phyloP scores from a whole-genome alignment of 2,797 vertebrate genomes.

The Clarias platycephalus region DNA sequence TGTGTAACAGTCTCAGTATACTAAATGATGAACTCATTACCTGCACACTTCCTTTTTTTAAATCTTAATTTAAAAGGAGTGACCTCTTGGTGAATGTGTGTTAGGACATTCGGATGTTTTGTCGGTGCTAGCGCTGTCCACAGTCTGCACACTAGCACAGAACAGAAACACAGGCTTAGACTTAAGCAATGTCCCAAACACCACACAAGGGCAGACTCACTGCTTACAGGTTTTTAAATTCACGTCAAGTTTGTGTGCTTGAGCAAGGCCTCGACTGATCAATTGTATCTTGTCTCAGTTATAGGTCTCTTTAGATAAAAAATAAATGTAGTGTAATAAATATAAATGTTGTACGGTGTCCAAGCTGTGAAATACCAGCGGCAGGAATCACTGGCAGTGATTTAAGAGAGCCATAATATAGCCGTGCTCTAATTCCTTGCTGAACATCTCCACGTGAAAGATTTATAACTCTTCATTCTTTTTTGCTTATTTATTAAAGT shows the following conservation, averaged over 20 bases:
- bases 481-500: slow-evolving; percentile 21
- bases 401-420: slow-evolving; percentile 22
- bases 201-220: neutral
- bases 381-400: slow-evolving; percentile 15
- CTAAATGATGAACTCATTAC: neutral
- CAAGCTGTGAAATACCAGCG: neutral
- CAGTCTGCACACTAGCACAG: neutral
- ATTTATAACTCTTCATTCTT: slow-evolving; percentile 29
- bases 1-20: neutral
- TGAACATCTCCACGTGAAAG: slow-evolving; percentile 26
- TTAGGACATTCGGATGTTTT: neutral
- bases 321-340: neutral
- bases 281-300: neutral
- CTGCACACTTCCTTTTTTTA: slow-evolving; percentile 4
- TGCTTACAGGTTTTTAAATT: neutral
- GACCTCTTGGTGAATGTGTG: neutral
- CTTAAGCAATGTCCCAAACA: neutral
- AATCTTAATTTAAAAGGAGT: neutral
- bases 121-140: neutral
- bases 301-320: neutral
- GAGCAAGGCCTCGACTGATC: neutral
- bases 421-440: slow-evolving; percentile 31
- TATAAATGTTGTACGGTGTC: slow-evolving; percentile 24
- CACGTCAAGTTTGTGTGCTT: neutral
- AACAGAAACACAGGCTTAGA: neutral